phyloP scores from a whole-genome alignment of 2,797 vertebrate species.

The Eurystomus glaucurus region DNA sequence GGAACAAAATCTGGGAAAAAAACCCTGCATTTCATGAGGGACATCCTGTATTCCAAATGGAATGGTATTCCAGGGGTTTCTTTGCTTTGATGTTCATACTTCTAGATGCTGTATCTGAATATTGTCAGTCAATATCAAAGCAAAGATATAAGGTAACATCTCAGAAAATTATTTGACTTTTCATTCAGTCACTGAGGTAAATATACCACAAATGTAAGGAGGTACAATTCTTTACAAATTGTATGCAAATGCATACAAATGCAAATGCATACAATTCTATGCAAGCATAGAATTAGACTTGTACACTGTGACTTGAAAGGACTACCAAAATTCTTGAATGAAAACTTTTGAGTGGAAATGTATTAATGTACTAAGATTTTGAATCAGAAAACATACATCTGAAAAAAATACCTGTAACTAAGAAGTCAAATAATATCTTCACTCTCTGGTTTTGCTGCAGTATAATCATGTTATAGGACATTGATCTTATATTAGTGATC shows the following conservation, averaged over 20 bases:
- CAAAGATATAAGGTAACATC: neutral
- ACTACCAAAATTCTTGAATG: neutral
- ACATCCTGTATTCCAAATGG: neutral
- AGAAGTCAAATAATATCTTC: neutral
- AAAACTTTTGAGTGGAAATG: neutral
- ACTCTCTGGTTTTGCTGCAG: neutral
- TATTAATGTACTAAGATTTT: neutral
- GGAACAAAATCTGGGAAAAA: neutral
- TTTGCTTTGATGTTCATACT: neutral
- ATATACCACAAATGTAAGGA: neutral
- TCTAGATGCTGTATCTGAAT: neutral
- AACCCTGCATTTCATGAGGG: neutral
- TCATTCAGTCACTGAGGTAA: neutral
- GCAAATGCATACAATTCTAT: too few species aligned
- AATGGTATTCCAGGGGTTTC: neutral
- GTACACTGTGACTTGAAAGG: neutral
- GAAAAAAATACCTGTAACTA: neutral
- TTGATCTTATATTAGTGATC: neutral
- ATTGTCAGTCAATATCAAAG: conserved; percentile 3
- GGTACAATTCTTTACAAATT: neutral
- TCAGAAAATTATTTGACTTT: conserved; percentile 10
- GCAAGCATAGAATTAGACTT: neutral
- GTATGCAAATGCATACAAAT: too few species aligned
- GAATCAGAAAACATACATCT: neutral
- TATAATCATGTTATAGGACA: neutral